phyloP scores from a whole-genome alignment of 1,140 invertebrate species.

The Trachymyrmex cornetzi region DNA sequence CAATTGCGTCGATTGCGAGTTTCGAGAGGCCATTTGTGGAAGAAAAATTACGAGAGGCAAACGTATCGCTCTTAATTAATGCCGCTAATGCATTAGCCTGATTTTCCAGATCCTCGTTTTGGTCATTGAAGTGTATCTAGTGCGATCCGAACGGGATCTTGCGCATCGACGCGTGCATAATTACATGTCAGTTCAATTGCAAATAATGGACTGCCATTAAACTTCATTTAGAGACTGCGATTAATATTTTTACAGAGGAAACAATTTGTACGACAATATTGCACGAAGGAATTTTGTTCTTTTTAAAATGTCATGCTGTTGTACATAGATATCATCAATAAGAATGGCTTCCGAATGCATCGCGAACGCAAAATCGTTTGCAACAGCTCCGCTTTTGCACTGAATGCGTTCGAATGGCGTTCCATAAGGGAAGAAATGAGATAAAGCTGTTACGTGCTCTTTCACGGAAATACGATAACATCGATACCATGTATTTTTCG shows the following conservation, averaged over 20 bases:
- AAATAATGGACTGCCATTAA: constrained; percentile 4
- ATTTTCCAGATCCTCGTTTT: constrained; percentile 48
- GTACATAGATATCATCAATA: background rate
- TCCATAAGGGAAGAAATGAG: background rate
- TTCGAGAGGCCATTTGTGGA: background rate
- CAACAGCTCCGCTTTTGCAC: background rate
- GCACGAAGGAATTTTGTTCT: background rate
- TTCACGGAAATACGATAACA: constrained; percentile 39
- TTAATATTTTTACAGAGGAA: constrained; percentile 2
- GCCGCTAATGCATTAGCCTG: constrained; percentile 41
- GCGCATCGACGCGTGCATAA: constrained; percentile 21
- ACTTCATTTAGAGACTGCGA: background rate
- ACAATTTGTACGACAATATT: background rate
- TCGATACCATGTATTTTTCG: constrained; percentile 20
- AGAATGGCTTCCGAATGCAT: background rate
- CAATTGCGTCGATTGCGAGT: constrained; percentile 27
- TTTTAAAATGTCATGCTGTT: background rate
- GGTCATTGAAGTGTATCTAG: constrained; percentile 2
- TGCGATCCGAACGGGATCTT: constrained; percentile 18
- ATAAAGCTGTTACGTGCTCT: background rate
- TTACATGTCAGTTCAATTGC: constrained; percentile 32
- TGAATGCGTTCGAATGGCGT: background rate
- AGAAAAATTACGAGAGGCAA: constrained; percentile 2
- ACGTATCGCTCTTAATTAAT: constrained; percentile 47
- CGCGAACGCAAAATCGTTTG: background rate